Evolutionary conservation across 1,140 invertebrate species (phyloP).

Genomic region (Bombus difficillimus): DNA sequence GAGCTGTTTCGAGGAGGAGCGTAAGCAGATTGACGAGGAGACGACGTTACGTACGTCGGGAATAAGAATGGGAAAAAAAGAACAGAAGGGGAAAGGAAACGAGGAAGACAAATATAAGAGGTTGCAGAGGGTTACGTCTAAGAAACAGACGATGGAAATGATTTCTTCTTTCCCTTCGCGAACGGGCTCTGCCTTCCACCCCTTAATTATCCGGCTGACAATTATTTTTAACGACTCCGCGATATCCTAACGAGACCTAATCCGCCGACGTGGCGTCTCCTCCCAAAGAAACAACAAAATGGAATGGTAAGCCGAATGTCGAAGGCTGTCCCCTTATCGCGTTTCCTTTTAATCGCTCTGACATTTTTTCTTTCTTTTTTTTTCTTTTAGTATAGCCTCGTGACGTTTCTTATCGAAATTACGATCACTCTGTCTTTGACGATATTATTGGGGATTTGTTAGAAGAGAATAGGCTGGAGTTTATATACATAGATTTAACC

Average conservation of each 20-base stretch:
- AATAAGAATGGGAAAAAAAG: constrained; percentile 34
- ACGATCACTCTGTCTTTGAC: background rate
- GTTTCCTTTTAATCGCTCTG: constrained; percentile 51
- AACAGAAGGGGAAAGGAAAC: background rate
- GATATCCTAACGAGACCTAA: constrained; percentile 80
- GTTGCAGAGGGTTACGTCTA: constrained; percentile 49
- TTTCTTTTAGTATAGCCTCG: background rate
- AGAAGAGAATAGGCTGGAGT: background rate
- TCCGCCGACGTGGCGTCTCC: constrained; percentile 73
- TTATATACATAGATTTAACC: no score
- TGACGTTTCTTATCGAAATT: background rate
- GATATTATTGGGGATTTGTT: no score
- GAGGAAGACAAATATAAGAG: constrained; percentile 52
- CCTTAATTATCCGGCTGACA: constrained; percentile 82
- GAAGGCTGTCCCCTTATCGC: constrained; percentile 68
- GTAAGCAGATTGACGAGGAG: constrained; percentile 79
- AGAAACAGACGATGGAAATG: constrained; percentile 65
- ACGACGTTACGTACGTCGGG: constrained; percentile 24
- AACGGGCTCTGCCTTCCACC: constrained; percentile 60
- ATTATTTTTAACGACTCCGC: constrained; percentile 82
- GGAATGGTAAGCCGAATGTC: constrained; percentile 60
- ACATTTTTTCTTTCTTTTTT: background rate
- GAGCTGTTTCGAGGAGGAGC: constrained; percentile 63
- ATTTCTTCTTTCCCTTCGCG: constrained; percentile 52
- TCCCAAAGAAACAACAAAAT: constrained; percentile 36